Base-by-base conservation (phyloP, 1,140 invertebrate species). In the Drosophila bifasciata region DNA sequence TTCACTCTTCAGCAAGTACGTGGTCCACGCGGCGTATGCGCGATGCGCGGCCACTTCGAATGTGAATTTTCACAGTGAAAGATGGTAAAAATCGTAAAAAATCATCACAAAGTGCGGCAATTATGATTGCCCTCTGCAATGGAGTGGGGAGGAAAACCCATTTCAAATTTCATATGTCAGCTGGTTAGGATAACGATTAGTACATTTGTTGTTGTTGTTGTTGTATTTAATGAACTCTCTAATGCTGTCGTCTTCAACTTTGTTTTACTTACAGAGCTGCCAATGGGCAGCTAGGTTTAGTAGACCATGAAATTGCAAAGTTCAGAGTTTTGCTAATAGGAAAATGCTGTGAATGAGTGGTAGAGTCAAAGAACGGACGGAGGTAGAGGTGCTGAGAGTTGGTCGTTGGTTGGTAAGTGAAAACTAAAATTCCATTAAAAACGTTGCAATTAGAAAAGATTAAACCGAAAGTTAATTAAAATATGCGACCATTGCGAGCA, bases 51-150 rank as follows among this genome's bases (percentile, higher is more conserved):
- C 55, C 81, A 90, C 89, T 91, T 89, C 89, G 76, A 89, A 91
- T 91, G 89, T 72, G 74, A 86, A 90, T 90, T 88, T 74, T 70
- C 73, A 46, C 89, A 75, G 78, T 91, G 89, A 91, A 91, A 91
- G 89, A 91, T 91, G 89, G 89, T 91, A 91, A 91, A 91, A 90
- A 91, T 89, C 85, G 78, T 88, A 91, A 91, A 91, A 76, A 69
- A 64, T 36, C 44, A 57, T 45, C 64, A 58, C 59, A 60, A 3
- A 8, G 9, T 16, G 4, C 19, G 17, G 16, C 32, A 36, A 36
- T 36, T 36, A 13, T 5, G 32, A 13, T 36, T 36, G 32, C 32
- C 32, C 32, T 36, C 32, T 59, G 56, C 64, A 66, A 49, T 39
- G 48, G 16, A n/a, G 5, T 41, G 77, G n/a, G 15, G 13, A 11